Conservation (phyloP, 2,113 vertebrate genomes). For the Apodemus sylvaticus region DNA sequence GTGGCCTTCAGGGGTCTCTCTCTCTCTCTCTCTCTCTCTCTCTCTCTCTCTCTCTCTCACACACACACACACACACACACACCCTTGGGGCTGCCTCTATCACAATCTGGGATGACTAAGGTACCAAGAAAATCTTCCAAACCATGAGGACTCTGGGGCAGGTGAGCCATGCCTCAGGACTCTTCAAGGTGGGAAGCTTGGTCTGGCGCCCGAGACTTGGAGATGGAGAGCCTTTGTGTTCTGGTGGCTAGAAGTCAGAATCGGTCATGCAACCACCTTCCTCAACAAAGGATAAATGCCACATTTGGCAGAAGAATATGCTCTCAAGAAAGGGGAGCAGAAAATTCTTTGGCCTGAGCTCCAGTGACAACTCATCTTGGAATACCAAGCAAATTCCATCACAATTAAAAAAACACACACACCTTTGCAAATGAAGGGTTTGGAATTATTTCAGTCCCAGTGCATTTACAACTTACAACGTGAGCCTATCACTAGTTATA, state of each 20-base stretch:
- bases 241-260: slow-evolving; percentile 65
- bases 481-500: slow-evolving; percentile 62
- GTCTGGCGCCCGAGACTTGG: neutral
- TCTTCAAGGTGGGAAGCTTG: slow-evolving; percentile 57
- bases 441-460: slow-evolving; percentile 67
- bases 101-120: neutral
- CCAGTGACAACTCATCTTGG: neutral
- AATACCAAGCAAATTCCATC: slow-evolving; percentile 67
- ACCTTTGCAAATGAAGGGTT: slow-evolving; percentile 78
- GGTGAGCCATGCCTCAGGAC: slow-evolving; percentile 37
- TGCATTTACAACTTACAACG: slow-evolving; percentile 40
- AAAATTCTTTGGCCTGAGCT: slow-evolving; percentile 54
- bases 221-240: slow-evolving; percentile 55
- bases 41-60: too few species aligned
- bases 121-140: slow-evolving; percentile 48
- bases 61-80: neutral
- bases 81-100: slow-evolving; percentile 48
- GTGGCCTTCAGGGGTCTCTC: slow-evolving; percentile 26
- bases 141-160: neutral
- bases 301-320: slow-evolving; percentile 62
- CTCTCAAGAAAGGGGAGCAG: slow-evolving; percentile 68
- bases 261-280: slow-evolving; percentile 59
- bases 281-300: slow-evolving; percentile 59
- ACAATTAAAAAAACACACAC: slow-evolving; percentile 79
- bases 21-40: too few species aligned